Evolutionary conservation across 2,113 vertebrate species (phyloP).

Genomic region (Arothron firmamentum): DNA sequence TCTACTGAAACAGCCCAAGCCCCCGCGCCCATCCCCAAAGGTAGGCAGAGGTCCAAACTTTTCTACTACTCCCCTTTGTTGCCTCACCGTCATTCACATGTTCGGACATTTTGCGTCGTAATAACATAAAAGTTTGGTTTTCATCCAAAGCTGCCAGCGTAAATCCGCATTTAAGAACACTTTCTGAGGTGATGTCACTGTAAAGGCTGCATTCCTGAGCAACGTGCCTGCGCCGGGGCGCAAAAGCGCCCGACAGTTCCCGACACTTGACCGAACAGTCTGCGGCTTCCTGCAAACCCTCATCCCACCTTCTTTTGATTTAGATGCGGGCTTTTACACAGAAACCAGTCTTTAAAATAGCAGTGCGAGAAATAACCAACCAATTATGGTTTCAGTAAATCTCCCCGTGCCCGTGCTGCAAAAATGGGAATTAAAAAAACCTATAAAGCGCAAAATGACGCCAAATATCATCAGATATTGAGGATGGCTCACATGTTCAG

Average conservation of each 20-base stretch:
- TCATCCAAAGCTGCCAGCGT: no score
- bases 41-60: constrained; percentile 63
- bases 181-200: no score
- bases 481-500: neutral
- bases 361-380: constrained; percentile 19
- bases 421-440: no score
- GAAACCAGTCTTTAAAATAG: constrained; percentile 29
- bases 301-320: constrained; percentile 6
- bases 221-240: constrained; percentile 1
- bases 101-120: neutral
- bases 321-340: constrained; percentile 15
- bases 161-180: no score
- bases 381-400: constrained; percentile 14
- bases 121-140: no score
- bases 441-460: no score
- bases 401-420: neutral
- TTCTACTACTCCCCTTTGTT: neutral
- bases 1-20: constrained; percentile 38
- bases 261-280: constrained; percentile 15
- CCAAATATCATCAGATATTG: no score
- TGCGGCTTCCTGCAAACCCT: constrained; percentile 49
- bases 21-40: constrained; percentile 65
- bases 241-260: constrained; percentile 31
- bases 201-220: no score
- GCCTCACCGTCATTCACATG: neutral